A percentile compares a stretch with the other conserved stretches of the same genome.
Evolutionary conservation across 1,140 invertebrate species (phyloP).

Genomic region (Drosophila tropicalis): DNA sequence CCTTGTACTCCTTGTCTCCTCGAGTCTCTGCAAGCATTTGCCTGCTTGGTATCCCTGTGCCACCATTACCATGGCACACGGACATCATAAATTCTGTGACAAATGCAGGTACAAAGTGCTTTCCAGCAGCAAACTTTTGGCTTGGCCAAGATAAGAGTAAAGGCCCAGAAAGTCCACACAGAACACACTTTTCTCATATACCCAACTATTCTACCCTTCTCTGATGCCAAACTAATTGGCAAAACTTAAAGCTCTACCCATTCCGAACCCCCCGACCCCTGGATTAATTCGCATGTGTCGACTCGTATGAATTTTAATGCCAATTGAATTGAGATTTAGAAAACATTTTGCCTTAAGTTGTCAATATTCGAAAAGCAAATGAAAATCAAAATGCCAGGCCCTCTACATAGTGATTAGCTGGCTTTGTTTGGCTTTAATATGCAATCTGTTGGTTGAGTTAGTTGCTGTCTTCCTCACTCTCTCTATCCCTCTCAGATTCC

Average conservation of each 20-base stretch:
- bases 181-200: neutral
- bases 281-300: constrained; percentile 18
- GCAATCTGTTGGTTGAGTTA: constrained; percentile 19
- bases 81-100: constrained; percentile 75
- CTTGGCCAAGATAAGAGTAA: constrained; percentile 40
- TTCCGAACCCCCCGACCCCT: neutral
- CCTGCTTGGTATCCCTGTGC: neutral
- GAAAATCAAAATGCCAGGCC: constrained; percentile 25
- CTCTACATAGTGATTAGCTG: constrained; percentile 58
- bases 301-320: constrained; percentile 55
- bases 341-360: constrained; percentile 70
- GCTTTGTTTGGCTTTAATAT: constrained; percentile 36
- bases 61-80: constrained; percentile 26
- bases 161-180: constrained; percentile 21
- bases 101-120: constrained; percentile 76
- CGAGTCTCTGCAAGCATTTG: neutral
- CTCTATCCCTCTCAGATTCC: constrained; percentile 29
- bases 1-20: neutral
- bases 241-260: constrained; percentile 50
- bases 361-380: constrained; percentile 31
- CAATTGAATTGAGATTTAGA: constrained; percentile 64
- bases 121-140: constrained; percentile 61
- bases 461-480: neutral
- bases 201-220: neutral
- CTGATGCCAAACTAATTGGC: constrained; percentile 53